Evolutionary conservation across 2,113 vertebrate genomes (phyloP), one percentile per base, ranked within the genome.

Genomic region (Carassius auratus): DNA sequence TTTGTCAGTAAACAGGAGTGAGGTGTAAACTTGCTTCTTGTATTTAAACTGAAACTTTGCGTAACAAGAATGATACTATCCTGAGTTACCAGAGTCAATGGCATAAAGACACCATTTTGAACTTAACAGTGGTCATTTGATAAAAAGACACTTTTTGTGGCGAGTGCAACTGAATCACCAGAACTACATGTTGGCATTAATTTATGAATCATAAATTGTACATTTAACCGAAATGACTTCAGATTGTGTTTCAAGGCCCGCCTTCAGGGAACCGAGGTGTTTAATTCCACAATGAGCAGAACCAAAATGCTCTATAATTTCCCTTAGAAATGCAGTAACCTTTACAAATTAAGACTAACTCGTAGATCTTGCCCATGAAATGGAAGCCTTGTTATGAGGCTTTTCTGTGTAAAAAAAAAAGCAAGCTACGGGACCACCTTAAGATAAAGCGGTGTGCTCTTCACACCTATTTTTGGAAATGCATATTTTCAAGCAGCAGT

Each of bases 401-500:
- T 85, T 38, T 71, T 66, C 17, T 79, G 57, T 85, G 57, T 48
- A 87, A 83, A 52, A 26, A 26, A 26, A 26, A 26, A 48, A 84
- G 81, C 87, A 93, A 93, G 90, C 90, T 71, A 76, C 3, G 61
- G 92, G 91, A 91, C 91, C 91, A 92, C 90, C 92, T 91, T 92
- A 91, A 87, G 86, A 90, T 91, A 94, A 95, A 95, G 96, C 92
- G 92, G 96, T 94, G 96, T 95, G 87, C 87, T 95, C 94, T 95
- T 96, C 96, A 96, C 94, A 97, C 96, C 96, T 96, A 96, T 96
- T 97, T 97, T 96, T 97, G 95, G 93, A 98, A 98, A 99, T 94
- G 96, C 97, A 96, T 97, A 97, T 98, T 96, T 98, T 97, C 96
- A 98, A 98, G 97, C 97, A 99, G 97, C 97, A 97, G 97, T 98